phyloP scores from a whole-genome alignment of 2,888 invertebrate genomes.

The Hemaris fuciformis region DNA sequence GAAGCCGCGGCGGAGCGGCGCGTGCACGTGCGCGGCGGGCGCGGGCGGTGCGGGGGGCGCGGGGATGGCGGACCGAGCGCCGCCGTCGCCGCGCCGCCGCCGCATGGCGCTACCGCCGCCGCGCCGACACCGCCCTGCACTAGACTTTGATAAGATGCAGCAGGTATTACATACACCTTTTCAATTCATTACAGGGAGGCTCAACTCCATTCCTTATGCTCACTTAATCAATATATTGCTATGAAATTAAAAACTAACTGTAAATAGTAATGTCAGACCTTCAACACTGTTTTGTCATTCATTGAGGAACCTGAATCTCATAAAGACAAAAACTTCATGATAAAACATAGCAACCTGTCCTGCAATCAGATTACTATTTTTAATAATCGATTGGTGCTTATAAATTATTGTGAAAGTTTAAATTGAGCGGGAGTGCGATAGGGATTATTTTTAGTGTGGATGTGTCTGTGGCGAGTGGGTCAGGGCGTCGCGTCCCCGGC shows the following conservation, averaged over 20 bases:
- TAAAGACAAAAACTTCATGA: too few relatives aligned
- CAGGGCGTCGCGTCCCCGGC: not conserved
- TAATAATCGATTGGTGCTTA: not conserved
- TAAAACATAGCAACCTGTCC: too few relatives aligned
- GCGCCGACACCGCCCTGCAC: slow-evolving; percentile 89
- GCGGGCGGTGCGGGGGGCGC: slow-evolving; percentile 64
- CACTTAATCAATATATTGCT: too few relatives aligned
- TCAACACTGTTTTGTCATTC: too few relatives aligned
- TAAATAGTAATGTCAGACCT: too few relatives aligned
- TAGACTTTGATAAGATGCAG: slow-evolving; percentile 98
- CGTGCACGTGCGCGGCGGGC: slow-evolving; percentile 77
- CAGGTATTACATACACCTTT: slow-evolving; percentile 85
- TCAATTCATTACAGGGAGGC: not conserved
- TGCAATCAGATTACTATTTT: not conserved
- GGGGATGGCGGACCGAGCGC: slow-evolving; percentile 69
- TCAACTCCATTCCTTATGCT: too few relatives aligned
- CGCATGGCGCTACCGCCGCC: slow-evolving; percentile 66
- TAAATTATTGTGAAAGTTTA: not conserved
- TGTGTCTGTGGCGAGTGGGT: not conserved
- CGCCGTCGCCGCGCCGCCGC: slow-evolving; percentile 64
- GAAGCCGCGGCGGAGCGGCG: slow-evolving; percentile 84
- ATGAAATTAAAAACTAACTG: too few relatives aligned
- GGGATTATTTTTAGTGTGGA: too few relatives aligned
- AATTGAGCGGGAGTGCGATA: not conserved
- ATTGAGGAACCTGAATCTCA: too few relatives aligned